Percentiles rank a stretch among this genome's conserved stretches.
These are phyloP conservation scores for Idaea straminata DNA, from an alignment of 2,888 invertebrate genomes.

Conservation along the genomic window DNA sequence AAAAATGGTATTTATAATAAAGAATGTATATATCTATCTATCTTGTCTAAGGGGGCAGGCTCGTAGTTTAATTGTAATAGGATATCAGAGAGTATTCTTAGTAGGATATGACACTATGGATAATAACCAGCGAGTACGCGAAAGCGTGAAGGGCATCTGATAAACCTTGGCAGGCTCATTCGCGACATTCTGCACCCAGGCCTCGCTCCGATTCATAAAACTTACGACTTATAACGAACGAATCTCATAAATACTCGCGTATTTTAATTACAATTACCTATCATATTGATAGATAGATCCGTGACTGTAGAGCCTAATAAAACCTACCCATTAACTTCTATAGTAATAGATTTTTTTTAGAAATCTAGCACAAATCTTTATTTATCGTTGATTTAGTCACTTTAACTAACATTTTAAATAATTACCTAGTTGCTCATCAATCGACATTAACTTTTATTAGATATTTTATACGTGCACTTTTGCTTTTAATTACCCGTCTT, in stretches of 20 bases:
- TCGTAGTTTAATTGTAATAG: too few relatives aligned
- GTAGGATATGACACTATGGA: neutral
- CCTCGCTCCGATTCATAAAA: constrained; percentile 23
- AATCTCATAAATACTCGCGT: neutral
- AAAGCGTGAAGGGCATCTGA: constrained; percentile 64
- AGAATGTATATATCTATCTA: too few relatives aligned
- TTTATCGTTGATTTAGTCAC: too few relatives aligned
- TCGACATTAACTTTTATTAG: too few relatives aligned
- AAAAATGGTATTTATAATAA: too few relatives aligned
- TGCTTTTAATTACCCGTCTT: neutral
- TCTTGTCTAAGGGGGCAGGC: too few relatives aligned
- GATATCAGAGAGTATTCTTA: neutral
- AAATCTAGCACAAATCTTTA: neutral
- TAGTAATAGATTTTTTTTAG: neutral
- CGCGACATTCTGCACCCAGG: constrained; percentile 23
- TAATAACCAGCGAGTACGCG: constrained; percentile 32
- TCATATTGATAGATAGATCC: neutral
- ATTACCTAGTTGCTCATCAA: neutral
- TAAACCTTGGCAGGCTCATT: constrained; percentile 12
- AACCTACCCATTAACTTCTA: neutral
- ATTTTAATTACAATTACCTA: neutral
- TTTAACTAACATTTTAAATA: neutral
- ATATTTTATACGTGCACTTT: too few relatives aligned
- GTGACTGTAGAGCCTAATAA: neutral
- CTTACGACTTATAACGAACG: neutral